Evolutionary conservation across 2,113 vertebrate genomes (phyloP).

Genomic region (Peucedramus taeniatus): DNA sequence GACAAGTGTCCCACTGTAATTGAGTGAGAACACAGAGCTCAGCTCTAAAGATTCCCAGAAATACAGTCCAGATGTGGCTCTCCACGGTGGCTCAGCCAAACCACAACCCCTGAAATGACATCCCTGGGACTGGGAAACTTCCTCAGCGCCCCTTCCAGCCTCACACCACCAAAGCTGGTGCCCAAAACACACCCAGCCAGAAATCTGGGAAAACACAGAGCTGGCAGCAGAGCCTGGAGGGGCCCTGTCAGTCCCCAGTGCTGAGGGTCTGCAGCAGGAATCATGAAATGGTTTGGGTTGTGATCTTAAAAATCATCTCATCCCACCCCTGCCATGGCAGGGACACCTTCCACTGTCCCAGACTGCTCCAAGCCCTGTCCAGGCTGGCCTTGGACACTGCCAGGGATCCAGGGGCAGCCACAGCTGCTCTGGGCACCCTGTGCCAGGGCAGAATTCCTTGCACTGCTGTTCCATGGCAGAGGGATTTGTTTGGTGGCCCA

Average conservation of each 20-base stretch:
- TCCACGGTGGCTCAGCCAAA: background rate
- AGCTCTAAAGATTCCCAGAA: slow-evolving; percentile 28
- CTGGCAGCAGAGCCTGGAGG: background rate
- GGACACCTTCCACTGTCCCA: background rate
- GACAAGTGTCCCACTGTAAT: slow-evolving; percentile 6
- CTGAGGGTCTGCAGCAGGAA: background rate
- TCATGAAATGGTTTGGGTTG: background rate
- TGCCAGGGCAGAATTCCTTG: background rate
- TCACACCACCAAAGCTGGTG: background rate
- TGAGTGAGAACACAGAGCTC: slow-evolving; percentile 39
- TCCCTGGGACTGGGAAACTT: background rate
- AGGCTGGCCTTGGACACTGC: accelerated
- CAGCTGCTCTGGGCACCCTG: background rate
- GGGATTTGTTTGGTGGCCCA: background rate
- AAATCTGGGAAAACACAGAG: background rate
- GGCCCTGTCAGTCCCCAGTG: background rate
- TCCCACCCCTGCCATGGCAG: background rate
- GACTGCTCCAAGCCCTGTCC: accelerated
- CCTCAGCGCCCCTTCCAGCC: background rate
- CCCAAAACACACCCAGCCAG: background rate
- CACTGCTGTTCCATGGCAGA: background rate
- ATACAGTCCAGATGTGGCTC: background rate
- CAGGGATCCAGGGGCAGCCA: background rate
- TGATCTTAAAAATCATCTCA: accelerated
- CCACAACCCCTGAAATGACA: background rate